These are phyloP conservation scores for Rynchops niger DNA, from an alignment of 2,113 vertebrate species.

Conservation along the genomic window DNA sequence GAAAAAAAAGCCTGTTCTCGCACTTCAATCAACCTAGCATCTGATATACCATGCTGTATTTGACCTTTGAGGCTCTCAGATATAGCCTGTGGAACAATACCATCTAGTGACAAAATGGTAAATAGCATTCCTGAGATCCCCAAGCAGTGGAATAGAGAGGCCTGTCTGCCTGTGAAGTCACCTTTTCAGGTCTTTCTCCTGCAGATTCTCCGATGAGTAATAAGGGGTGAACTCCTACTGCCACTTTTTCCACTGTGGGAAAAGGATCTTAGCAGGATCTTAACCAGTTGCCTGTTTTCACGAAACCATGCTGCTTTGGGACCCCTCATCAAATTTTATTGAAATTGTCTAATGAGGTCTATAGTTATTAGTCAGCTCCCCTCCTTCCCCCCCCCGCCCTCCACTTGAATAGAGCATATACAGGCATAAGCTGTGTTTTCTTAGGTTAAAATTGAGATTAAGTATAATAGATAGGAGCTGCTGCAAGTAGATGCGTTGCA, in stretches of 20 bases:
- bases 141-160: neutral
- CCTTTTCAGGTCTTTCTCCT: neutral
- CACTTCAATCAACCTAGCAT: neutral
- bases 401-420: neutral
- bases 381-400: neutral
- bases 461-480: neutral
- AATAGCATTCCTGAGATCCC: constrained; percentile 54
- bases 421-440: neutral
- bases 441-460: neutral
- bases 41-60: neutral
- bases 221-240: neutral
- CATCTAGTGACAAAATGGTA: constrained; percentile 63
- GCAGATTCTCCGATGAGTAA: neutral
- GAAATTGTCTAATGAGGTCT: neutral
- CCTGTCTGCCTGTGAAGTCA: neutral
- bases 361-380: neutral
- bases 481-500: neutral
- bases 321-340: neutral
- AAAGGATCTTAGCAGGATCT: neutral
- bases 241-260: neutral
- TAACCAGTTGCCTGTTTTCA: neutral
- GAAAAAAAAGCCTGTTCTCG: neutral
- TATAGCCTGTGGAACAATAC: constrained; percentile 64
- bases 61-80: constrained; percentile 19
- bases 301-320: neutral